A percentile compares a stretch with the other conserved stretches of the same genome.
phyloP scores from a whole-genome alignment of 2,113 vertebrate species.

The Mirza zaza region DNA sequence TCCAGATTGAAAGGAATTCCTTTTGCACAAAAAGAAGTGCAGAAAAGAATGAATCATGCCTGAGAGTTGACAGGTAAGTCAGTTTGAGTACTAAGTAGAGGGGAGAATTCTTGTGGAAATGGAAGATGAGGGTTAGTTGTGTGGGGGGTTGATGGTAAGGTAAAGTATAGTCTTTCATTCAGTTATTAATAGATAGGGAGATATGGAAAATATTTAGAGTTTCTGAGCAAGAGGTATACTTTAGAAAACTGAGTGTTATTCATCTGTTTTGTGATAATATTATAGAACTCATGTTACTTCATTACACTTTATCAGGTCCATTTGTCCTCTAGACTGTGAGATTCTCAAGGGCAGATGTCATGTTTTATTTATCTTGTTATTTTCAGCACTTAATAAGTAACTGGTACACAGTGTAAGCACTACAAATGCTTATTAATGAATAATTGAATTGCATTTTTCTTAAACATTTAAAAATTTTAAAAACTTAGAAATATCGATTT shows the following conservation, averaged over 20 bases:
- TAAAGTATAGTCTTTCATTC: background rate
- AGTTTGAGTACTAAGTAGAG: background rate
- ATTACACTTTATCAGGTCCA: background rate
- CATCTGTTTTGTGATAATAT: background rate
- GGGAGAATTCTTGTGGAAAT: background rate
- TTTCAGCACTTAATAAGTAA: background rate
- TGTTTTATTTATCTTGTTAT: background rate
- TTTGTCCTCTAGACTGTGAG: background rate
- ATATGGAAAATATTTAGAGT: background rate
- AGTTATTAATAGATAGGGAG: background rate
- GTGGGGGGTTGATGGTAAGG: background rate
- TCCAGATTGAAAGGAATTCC: background rate
- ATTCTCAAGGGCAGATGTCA: background rate
- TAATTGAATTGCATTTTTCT: background rate
- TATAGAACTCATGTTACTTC: background rate
- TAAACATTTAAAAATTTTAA: constrained; percentile 24
- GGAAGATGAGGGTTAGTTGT: background rate
- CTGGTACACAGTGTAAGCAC: background rate
- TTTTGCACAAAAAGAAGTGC: background rate
- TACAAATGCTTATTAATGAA: background rate
- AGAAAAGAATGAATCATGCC: background rate
- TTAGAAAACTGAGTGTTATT: background rate
- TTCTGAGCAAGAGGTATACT: background rate
- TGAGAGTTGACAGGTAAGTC: background rate
- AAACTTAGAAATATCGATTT: background rate